phyloP scores from a whole-genome alignment of 1,140 invertebrate genomes.

The Papilio helenus region DNA sequence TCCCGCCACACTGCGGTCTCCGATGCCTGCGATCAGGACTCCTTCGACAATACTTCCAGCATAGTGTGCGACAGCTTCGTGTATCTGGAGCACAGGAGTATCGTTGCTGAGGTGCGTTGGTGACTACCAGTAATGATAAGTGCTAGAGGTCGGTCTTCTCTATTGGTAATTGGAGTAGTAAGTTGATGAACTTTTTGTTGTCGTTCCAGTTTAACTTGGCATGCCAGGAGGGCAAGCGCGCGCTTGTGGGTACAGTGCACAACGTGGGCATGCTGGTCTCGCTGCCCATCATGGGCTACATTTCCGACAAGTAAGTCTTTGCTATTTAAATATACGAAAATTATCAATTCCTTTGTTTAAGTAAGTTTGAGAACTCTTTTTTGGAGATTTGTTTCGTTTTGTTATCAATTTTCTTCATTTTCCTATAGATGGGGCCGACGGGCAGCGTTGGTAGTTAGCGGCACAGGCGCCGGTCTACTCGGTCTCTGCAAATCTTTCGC shows the following conservation, averaged over 20 bases:
- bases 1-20: conserved; percentile 44
- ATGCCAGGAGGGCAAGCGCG: conserved; percentile 86
- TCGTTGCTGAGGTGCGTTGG: conserved; percentile 62
- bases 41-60: conserved; percentile 61
- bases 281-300: conserved; percentile 86
- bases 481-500: conserved; percentile 87
- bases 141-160: not conserved
- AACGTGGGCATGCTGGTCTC: conserved; percentile 88
- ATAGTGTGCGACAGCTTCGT: conserved; percentile 59
- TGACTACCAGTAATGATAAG: not conserved
- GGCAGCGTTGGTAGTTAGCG: conserved; percentile 84
- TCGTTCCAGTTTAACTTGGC: conserved; percentile 71
- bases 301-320: conserved; percentile 83
- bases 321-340: too few relatives aligned
- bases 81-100: conserved; percentile 62
- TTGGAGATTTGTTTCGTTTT: not conserved
- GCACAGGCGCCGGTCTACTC: conserved; percentile 83
- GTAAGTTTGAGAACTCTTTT: not conserved
- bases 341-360: not conserved
- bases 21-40: conserved; percentile 44
- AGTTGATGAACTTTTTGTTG: not conserved
- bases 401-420: not conserved
- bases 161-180: not conserved
- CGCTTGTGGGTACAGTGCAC: conserved; percentile 88
- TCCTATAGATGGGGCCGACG: conserved; percentile 83